These are phyloP conservation scores for Hippocampus mohnikei DNA, from an alignment of 2,113 vertebrate species.

Conservation along the genomic window DNA sequence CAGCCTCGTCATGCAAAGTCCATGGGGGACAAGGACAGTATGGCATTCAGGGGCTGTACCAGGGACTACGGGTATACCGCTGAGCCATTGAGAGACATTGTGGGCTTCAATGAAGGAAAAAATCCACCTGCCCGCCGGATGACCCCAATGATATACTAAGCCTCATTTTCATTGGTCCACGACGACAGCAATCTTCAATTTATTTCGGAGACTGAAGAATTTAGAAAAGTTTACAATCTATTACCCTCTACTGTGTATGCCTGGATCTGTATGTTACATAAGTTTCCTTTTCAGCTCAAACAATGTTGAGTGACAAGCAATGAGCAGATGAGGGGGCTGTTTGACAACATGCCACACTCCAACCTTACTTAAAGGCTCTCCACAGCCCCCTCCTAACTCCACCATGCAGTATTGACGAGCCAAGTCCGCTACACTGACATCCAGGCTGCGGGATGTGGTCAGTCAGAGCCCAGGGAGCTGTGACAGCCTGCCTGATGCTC, in stretches of 20 bases:
- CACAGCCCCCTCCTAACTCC: conserved; percentile 53
- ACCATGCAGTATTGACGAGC: conserved; percentile 53
- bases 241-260: conserved; percentile 24
- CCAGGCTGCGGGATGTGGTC: conserved; percentile 55
- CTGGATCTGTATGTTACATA: conserved; percentile 19
- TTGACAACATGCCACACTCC: conserved; percentile 49
- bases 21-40: neutral
- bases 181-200: too few relatives aligned
- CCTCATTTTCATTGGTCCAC: too few relatives aligned
- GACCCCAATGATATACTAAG: too few relatives aligned
- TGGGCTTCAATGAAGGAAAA: too few relatives aligned
- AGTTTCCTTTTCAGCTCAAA: conserved; percentile 29
- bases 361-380: conserved; percentile 34
- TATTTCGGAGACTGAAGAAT: neutral
- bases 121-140: too few relatives aligned
- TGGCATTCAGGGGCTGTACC: neutral
- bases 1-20: neutral
- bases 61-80: conserved; percentile 20
- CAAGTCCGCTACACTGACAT: conserved; percentile 41
- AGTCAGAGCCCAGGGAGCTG: conserved; percentile 57
- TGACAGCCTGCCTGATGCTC: conserved; percentile 59
- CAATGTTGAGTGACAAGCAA: conserved; percentile 40
- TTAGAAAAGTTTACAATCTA: conserved; percentile 18
- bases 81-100: neutral
- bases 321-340: conserved; percentile 64